Conservation (phyloP, 2,113 vertebrate genomes). For the Spizaetus ornatus region DNA sequence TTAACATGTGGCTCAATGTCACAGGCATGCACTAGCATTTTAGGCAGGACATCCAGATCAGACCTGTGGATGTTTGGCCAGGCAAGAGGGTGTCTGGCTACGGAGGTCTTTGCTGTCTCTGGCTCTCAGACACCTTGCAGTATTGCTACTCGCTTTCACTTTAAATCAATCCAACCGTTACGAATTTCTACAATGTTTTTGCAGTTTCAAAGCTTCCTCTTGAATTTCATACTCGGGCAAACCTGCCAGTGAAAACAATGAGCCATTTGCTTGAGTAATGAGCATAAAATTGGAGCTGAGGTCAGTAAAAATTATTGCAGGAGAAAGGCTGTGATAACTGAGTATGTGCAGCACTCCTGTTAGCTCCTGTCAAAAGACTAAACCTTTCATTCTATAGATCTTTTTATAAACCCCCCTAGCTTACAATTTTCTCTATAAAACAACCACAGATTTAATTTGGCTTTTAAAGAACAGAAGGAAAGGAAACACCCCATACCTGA, state of each 20-base stretch:
- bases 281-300: slow-evolving; percentile 30
- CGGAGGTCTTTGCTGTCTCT: background rate
- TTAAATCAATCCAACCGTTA: background rate
- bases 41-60: background rate
- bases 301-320: slow-evolving; percentile 26
- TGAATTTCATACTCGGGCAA: background rate
- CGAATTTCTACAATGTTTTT: background rate
- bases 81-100: background rate
- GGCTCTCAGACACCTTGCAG: background rate
- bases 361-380: background rate
- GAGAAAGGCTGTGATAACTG: background rate
- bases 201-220: background rate
- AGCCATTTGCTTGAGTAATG: slow-evolving; percentile 11
- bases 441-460: background rate
- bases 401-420: slow-evolving; percentile 22
- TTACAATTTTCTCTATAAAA: slow-evolving; percentile 41
- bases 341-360: background rate
- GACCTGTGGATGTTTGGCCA: background rate
- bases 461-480: slow-evolving; percentile 30
- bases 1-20: background rate
- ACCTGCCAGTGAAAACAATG: slow-evolving; percentile 42
- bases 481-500: background rate
- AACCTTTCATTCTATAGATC: slow-evolving; percentile 14
- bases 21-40: background rate
- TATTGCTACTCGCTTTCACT: background rate